These are phyloP conservation scores for Anastrepha ludens DNA, from an alignment of 1,140 invertebrate species.

Conservation along the genomic window DNA sequence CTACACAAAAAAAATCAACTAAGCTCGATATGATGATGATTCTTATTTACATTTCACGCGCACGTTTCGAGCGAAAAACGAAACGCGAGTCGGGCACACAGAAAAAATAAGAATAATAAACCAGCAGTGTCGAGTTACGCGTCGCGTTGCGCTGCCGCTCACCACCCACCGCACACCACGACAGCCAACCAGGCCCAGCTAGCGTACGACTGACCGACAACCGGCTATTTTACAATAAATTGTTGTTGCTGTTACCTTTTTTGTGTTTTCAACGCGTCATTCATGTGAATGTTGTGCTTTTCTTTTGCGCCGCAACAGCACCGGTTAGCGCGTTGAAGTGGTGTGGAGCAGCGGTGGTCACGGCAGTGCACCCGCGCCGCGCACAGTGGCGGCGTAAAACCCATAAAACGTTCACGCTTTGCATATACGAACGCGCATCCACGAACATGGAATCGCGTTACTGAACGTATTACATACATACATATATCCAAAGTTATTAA, in stretches of 20 bases:
- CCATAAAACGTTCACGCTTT: slow-evolving; percentile 32
- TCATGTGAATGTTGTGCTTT: slow-evolving; percentile 12
- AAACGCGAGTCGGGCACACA: slow-evolving; percentile 32
- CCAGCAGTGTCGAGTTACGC: neutral
- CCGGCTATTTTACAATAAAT: slow-evolving; percentile 46
- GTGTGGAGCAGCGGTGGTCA: neutral
- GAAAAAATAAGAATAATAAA: slow-evolving; percentile 22
- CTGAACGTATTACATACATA: neutral
- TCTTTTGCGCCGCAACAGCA: neutral
- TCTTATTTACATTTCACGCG: slow-evolving; percentile 51
- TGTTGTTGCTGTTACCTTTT: slow-evolving; percentile 1
- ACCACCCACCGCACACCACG: slow-evolving; percentile 4
- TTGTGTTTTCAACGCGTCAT: slow-evolving; percentile 16
- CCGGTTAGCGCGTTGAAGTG: neutral
- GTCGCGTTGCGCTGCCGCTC: neutral
- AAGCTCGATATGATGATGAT: slow-evolving; percentile 44
- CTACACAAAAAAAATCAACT: slow-evolving; percentile 20
- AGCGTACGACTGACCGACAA: slow-evolving; percentile 4
- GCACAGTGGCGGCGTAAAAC: neutral
- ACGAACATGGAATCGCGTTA: neutral
- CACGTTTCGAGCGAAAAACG: slow-evolving; percentile 42
- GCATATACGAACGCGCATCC: neutral
- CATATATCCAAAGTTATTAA: slow-evolving; percentile 29
- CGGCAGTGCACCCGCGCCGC: neutral
- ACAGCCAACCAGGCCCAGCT: neutral